Conservation (phyloP, 2,888 invertebrate species). For the Rhagonycha fulva region DNA sequence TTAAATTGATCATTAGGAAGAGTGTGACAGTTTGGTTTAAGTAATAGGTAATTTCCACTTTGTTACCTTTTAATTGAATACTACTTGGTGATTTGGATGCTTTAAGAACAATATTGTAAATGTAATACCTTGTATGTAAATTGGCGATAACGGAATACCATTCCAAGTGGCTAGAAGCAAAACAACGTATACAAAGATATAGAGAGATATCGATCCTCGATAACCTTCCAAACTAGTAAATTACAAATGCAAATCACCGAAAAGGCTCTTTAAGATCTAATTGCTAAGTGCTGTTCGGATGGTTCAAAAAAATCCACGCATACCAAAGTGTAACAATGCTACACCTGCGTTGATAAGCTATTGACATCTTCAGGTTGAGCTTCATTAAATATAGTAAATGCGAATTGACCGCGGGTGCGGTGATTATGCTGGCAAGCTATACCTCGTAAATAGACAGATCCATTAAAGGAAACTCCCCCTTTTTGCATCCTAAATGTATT, state of each 20-base stretch:
- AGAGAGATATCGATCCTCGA: slow-evolving; percentile 22
- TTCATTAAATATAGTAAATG: slow-evolving; percentile 7
- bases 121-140: not conserved
- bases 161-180: slow-evolving; percentile 15
- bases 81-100: not conserved
- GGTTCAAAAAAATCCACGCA: slow-evolving; percentile 15
- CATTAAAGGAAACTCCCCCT: slow-evolving; percentile 36
- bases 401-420: slow-evolving; percentile 8
- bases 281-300: slow-evolving; percentile 27
- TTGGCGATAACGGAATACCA: not conserved
- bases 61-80: not conserved
- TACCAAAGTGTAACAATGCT: slow-evolving; percentile 29
- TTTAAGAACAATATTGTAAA: not conserved
- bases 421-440: slow-evolving; percentile 29
- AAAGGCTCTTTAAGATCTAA: slow-evolving; percentile 28
- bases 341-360: slow-evolving; percentile 25
- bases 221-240: slow-evolving; percentile 14
- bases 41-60: not conserved
- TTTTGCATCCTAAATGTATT: slow-evolving; percentile 36
- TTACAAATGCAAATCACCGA: slow-evolving; percentile 29
- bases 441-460: slow-evolving; percentile 34
- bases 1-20: not conserved
- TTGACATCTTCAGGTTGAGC: slow-evolving; percentile 17
- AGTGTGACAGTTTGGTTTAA: not conserved
- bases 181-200: slow-evolving; percentile 13